These are phyloP conservation scores for Salvelinus alpinus DNA, from an alignment of 2,113 vertebrate genomes.

Conservation along the genomic window DNA sequence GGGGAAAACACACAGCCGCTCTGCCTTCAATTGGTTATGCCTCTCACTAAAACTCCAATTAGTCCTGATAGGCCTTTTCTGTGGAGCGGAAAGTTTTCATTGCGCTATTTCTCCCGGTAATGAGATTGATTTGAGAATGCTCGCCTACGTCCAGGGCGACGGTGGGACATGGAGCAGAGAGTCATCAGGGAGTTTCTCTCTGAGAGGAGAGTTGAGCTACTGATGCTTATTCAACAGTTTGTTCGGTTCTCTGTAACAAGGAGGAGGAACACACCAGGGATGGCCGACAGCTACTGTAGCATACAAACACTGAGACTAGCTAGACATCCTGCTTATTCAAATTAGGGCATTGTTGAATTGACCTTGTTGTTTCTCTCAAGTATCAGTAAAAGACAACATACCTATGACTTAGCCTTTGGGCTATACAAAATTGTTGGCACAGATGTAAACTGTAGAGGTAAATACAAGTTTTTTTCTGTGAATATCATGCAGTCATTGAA, in stretches of 20 bases:
- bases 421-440: too few species aligned
- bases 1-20: background rate
- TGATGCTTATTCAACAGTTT: slow-evolving; percentile 29
- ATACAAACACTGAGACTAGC: too few species aligned
- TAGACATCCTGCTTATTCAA: too few species aligned
- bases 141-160: slow-evolving; percentile 15
- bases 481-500: too few species aligned
- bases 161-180: background rate
- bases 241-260: background rate
- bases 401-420: too few species aligned
- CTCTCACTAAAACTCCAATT: slow-evolving; percentile 38
- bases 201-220: background rate
- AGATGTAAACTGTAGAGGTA: too few species aligned
- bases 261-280: slow-evolving; percentile 1
- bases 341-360: too few species aligned
- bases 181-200: slow-evolving; percentile 28
- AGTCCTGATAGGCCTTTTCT: slow-evolving; percentile 38
- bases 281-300: too few species aligned
- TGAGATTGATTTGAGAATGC: slow-evolving; percentile 39
- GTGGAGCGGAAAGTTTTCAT: slow-evolving; percentile 26
- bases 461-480: too few species aligned
- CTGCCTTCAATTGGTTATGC: slow-evolving; percentile 34
- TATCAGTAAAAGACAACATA: too few species aligned
- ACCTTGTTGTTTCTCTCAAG: too few species aligned
- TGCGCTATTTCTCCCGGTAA: slow-evolving; percentile 13